phyloP scores from a whole-genome alignment of 2,888 invertebrate genomes.

The Clivina fossor region DNA sequence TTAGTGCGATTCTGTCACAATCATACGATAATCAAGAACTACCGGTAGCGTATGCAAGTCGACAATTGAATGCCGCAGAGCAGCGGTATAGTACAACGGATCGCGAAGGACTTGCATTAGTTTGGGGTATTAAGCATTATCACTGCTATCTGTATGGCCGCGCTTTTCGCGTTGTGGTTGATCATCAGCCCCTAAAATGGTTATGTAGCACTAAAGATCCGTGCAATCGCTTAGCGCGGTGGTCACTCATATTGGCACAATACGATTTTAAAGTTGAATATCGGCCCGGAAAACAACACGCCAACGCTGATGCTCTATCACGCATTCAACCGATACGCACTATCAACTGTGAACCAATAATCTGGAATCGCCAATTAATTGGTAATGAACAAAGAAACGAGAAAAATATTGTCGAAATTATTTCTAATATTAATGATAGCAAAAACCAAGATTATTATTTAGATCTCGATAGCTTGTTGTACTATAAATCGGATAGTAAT shows the following conservation, averaged over 20 bases:
- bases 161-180: constrained; percentile 30
- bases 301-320: constrained; percentile 35
- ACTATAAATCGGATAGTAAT: background rate
- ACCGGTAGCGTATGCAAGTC: constrained; percentile 36
- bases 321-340: constrained; percentile 15
- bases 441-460: background rate
- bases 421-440: background rate
- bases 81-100: constrained; percentile 36
- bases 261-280: constrained; percentile 35
- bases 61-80: constrained; percentile 33
- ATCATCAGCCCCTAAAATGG: constrained; percentile 38
- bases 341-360: constrained; percentile 2
- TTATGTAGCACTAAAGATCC: constrained; percentile 31
- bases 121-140: constrained; percentile 36
- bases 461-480: constrained; percentile 3
- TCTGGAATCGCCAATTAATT: constrained; percentile 5
- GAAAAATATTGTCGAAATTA: background rate
- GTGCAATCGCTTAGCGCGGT: constrained; percentile 32
- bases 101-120: constrained; percentile 36
- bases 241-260: constrained; percentile 34
- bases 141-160: constrained; percentile 34
- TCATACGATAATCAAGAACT: constrained; percentile 32
- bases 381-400: constrained; percentile 4
- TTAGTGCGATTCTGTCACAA: constrained; percentile 42
- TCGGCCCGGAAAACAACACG: constrained; percentile 34